Base-by-base conservation (phyloP, 2,797 vertebrate genomes). In the Liasis olivaceus region DNA sequence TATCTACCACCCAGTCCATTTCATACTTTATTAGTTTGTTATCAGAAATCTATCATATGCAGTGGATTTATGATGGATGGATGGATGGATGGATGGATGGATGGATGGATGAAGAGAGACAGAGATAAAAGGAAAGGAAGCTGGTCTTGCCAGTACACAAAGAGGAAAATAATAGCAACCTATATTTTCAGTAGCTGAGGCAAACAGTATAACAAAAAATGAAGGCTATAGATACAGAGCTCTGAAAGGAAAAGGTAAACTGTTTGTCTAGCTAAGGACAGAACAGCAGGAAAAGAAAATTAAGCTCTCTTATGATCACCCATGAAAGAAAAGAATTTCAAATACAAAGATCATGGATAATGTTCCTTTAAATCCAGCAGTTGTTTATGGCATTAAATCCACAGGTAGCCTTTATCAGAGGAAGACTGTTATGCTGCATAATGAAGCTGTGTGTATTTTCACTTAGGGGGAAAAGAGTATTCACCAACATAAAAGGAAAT, bases 401-500 rank as follows among this genome's bases (percentile, higher is more conserved):
- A 91, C 69, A 93, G 86, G 93, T 93, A 94, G 54, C 47, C 89
- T 94, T 89, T 87, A 93, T 93, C 2, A 72, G 36, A 54, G n/a
- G 91, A 63, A 51, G 92, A 86, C 86, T 77, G 64, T 56, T 93
- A 90, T 93, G 54, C 51, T 59, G 69, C n/a, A 58, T 94, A 92
- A 92, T 64, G 47, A 94, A 90, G 90, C 24, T 63, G 54, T 87
- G 85, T 0, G 0, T 9, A 15, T 93, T 96, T 95, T 96, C 66
- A 84, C 85, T 92, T 77, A 14, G 51, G 88, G 90, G 87, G 89
- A 93, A 58, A 94, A 94, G 64, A 95, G 7, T 15, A 1, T 92
- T 95, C 95, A 91, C 59, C 81, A 95, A 88, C 60, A 42, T 89
- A 85, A 95, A 96, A 92, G 72, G 12, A 95, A 95, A 93, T 62